A percentile compares a stretch with the other conserved stretches of the same genome.
Evolutionary conservation across 2,888 invertebrate genomes (phyloP).

Genomic region (Agrochola circellaris): DNA sequence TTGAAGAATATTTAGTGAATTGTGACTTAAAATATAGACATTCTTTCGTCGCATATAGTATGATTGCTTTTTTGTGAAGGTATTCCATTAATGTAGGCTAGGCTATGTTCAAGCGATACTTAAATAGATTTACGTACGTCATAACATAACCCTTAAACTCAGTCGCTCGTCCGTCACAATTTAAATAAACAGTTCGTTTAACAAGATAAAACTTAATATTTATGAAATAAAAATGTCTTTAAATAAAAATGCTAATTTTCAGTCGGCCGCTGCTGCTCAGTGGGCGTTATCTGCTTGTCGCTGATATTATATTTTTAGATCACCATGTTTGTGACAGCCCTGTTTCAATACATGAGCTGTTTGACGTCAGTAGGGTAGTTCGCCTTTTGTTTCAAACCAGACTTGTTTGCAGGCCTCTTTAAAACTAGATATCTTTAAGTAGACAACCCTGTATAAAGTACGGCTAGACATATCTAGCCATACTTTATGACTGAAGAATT

Average conservation of each 20-base stretch:
- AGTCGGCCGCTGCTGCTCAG: conserved; percentile 13
- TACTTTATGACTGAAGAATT: conserved; percentile 34
- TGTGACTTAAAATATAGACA: neutral
- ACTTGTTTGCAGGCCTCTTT: conserved; percentile 30
- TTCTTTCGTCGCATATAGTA: neutral
- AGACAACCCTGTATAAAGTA: conserved; percentile 27
- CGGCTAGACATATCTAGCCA: no score
- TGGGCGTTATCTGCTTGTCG: conserved; percentile 41
- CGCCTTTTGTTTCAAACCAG: conserved; percentile 35
- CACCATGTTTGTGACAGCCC: conserved; percentile 59
- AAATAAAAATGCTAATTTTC: conserved; percentile 54
- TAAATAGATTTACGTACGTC: neutral
- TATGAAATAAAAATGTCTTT: conserved; percentile 39
- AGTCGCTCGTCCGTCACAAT: neutral
- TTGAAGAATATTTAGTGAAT: neutral
- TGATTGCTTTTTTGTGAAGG: conserved; percentile 4
- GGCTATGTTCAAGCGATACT: neutral
- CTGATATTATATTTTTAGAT: conserved; percentile 62
- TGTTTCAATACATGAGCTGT: conserved; percentile 34
- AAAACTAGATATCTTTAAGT: conserved; percentile 26
- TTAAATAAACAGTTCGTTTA: conserved; percentile 1
- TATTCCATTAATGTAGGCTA: neutral
- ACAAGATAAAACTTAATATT: conserved; percentile 34
- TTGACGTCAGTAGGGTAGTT: conserved; percentile 60
- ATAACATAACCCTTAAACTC: neutral